A percentile compares a stretch with the other conserved stretches of the same genome.
phyloP scores from a whole-genome alignment of 2,797 vertebrate species.

The Chromis chromis region DNA sequence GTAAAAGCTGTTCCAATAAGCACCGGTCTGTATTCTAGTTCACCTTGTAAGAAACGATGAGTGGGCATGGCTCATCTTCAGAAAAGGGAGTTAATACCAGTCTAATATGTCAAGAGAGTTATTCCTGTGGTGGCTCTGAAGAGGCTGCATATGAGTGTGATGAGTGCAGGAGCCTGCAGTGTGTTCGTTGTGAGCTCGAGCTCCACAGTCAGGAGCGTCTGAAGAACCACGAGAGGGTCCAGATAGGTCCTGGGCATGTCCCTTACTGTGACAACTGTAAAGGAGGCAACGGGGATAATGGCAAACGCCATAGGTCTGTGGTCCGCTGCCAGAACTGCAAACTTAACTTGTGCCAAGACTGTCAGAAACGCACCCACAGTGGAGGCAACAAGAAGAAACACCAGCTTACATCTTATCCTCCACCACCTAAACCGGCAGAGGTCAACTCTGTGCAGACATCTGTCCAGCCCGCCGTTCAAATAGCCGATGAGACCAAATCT shows the following conservation, averaged over 20 bases:
- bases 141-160: slow-evolving; percentile 95
- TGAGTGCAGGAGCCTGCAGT: slow-evolving; percentile 94
- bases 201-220: slow-evolving; percentile 92
- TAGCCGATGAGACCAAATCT: slow-evolving; percentile 83
- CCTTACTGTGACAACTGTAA: slow-evolving; percentile 95
- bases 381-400: slow-evolving; percentile 95
- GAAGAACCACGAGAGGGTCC: slow-evolving; percentile 90
- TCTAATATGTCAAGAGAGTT: slow-evolving; percentile 95
- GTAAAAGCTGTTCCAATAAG: slow-evolving; percentile 54
- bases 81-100: slow-evolving; percentile 91
- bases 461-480: slow-evolving; percentile 41
- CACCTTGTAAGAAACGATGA: slow-evolving; percentile 85
- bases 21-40: slow-evolving; percentile 50
- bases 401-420: slow-evolving; percentile 87
- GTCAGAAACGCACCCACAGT: slow-evolving; percentile 96
- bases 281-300: slow-evolving; percentile 83
- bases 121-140: slow-evolving; percentile 92
- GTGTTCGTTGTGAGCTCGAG: slow-evolving; percentile 91
- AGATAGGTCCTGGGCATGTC: slow-evolving; percentile 90
- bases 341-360: slow-evolving; percentile 93
- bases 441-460: slow-evolving; percentile 68
- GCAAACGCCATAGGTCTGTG: slow-evolving; percentile 86
- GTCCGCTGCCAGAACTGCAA: slow-evolving; percentile 96
- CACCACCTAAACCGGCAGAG: slow-evolving; percentile 83
- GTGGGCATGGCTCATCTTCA: slow-evolving; percentile 87